A percentile compares a stretch with the other conserved stretches of the same genome.
Conservation (phyloP, 2,113 vertebrate genomes). For the Hippolais icterina region DNA sequence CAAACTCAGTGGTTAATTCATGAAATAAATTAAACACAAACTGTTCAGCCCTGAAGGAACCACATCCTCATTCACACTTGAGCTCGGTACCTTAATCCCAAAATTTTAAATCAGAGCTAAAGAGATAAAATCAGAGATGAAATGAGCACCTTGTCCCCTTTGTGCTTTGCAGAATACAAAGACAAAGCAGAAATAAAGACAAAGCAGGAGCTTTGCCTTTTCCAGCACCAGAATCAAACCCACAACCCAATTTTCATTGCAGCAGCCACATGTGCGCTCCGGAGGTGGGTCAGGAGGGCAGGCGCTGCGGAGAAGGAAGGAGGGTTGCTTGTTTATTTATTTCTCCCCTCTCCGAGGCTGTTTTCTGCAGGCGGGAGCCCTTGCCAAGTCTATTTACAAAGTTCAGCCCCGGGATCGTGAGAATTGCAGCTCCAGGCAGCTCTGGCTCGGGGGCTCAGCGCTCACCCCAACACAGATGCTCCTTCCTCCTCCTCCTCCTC, state of each 20-base stretch:
- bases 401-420: constrained; percentile 71
- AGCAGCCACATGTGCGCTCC: not conserved
- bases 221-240: not conserved
- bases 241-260: not conserved
- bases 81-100: accelerated
- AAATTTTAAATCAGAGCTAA: not conserved
- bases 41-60: not conserved
- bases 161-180: not conserved
- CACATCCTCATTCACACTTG: not conserved
- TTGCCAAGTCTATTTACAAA: constrained; percentile 73
- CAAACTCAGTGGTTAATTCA: not conserved
- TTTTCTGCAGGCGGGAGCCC: constrained; percentile 51
- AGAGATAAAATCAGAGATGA: too few species aligned
- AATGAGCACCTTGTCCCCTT: not conserved
- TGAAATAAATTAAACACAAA: not conserved
- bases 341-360: not conserved
- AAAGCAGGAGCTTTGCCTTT: not conserved
- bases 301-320: not conserved
- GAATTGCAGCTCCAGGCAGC: constrained; percentile 44
- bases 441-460: not conserved
- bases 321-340: not conserved
- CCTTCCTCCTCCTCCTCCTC: not conserved
- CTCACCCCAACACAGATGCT: constrained; percentile 6
- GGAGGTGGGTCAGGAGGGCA: not conserved
- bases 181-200: not conserved